Conservation (phyloP, 2,113 vertebrate species). For the Rutilus rutilus region DNA sequence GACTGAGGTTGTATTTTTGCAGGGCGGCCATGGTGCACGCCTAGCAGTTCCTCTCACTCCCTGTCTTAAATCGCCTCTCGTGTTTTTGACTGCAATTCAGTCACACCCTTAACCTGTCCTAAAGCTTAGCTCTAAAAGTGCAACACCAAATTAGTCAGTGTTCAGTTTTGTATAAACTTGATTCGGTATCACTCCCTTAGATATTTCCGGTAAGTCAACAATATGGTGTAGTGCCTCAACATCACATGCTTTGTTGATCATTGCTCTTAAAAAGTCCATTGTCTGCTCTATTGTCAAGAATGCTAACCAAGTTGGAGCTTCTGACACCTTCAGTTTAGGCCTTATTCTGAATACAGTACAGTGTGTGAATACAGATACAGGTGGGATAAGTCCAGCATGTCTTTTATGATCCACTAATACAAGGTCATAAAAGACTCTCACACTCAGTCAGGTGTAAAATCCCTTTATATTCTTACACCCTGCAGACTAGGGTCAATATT, state of each 20-base stretch:
- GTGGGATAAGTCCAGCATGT: background rate
- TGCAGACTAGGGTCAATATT: background rate
- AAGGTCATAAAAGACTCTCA: conserved; percentile 44
- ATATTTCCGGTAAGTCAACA: conserved; percentile 23
- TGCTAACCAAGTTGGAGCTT: background rate
- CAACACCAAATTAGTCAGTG: background rate
- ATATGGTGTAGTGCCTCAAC: background rate
- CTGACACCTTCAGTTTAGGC: background rate
- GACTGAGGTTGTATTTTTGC: conserved; percentile 50
- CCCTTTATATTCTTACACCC: conserved; percentile 10
- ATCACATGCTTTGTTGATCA: conserved; percentile 18
- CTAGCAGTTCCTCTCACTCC: conserved; percentile 31
- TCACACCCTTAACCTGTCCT: conserved; percentile 38
- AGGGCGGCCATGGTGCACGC: conserved; percentile 36
- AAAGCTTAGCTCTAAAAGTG: conserved; percentile 17
- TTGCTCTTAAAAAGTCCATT: background rate
- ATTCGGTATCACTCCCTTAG: background rate
- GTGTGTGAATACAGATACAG: conserved; percentile 14
- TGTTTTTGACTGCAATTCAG: background rate
- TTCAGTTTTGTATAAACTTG: conserved; percentile 24
- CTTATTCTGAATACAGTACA: conserved; percentile 12
- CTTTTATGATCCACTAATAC: conserved; percentile 34
- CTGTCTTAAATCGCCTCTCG: background rate
- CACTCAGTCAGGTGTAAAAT: conserved; percentile 28
- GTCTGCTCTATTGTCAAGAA: background rate